These are phyloP conservation scores for Thripadectes ignobilis DNA, from an alignment of 2,797 vertebrate species.

Conservation along the genomic window DNA sequence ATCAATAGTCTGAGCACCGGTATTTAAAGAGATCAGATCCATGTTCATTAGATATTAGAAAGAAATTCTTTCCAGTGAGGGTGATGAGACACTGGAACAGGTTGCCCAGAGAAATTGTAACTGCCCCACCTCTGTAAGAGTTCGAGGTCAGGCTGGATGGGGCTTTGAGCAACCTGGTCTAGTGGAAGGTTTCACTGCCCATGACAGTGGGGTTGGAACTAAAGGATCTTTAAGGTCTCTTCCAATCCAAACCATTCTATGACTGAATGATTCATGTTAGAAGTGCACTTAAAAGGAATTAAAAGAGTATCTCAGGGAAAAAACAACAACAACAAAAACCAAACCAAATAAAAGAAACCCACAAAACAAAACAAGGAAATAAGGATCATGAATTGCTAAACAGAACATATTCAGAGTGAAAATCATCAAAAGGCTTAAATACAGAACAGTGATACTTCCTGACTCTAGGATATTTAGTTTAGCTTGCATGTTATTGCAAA, in stretches of 20 bases:
- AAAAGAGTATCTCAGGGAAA: accelerated
- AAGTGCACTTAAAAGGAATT: neutral
- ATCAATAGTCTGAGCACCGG: neutral
- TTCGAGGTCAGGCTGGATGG: neutral
- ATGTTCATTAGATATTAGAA: neutral
- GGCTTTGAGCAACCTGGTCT: neutral
- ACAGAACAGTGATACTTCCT: neutral
- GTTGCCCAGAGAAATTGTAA: neutral
- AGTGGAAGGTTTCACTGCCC: neutral
- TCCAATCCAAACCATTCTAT: neutral
- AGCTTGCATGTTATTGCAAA: neutral
- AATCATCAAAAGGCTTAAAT: neutral
- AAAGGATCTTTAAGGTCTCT: neutral
- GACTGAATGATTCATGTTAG: neutral
- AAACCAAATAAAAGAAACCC: accelerated
- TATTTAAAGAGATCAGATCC: neutral
- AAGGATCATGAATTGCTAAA: neutral
- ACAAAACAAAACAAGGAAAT: neutral
- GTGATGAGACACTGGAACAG: neutral
- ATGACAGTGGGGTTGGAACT: accelerated
- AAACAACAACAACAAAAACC: neutral
- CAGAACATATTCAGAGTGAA: neutral
- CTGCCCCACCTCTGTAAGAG: neutral
- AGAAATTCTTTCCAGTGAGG: neutral
- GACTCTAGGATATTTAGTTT: neutral